Evolutionary conservation across 2,797 vertebrate genomes (phyloP), one percentile per base, ranked within the genome.

Genomic region (Argentina silus): DNA sequence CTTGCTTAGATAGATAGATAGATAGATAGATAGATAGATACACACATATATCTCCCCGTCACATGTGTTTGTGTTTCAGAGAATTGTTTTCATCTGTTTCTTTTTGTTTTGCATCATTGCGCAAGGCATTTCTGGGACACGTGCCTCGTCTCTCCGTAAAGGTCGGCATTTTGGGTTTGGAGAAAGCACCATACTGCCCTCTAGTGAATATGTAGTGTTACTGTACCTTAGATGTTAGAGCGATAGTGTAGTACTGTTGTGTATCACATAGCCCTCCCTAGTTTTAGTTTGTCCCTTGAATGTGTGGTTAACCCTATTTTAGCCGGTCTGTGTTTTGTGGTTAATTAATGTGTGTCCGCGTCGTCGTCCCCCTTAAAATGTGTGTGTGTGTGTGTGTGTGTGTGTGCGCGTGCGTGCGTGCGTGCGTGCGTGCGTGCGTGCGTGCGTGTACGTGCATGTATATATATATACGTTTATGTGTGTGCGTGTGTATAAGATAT

Each of bases 121-220:
- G 42, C 45, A 50, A 72, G 61, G 45, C 60, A 21, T 67, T 17
- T 57, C 48, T 59, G n/a, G 14, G 19, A 60, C 0, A 6, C 11
- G 10, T 19, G 12, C 8, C 36, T 64, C 27, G 4, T 36, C 50
- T 42, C 19, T 14, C 12, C 23, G 43, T 23, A 7, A 68, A 73
- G 36, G 45, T 60, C 45, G 62, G 70, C 19, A 1, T 12, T 36
- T 23, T 27, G 15, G 56, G 48, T 27, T 69, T 36, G 7, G 6
- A n/a, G 7, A 7, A 51, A n/a, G 42, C 50, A 12, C 43, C 11
- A 78, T 43, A 27, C 68, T 86, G 88, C 78, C 88, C 74, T 73
- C 91, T 90, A 73, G 83, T 90, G 92, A 82, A 15, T 3, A 6
- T 0, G 7, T 3, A 6, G 0, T 60, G 44, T 8, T 72, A 67